Evolutionary conservation across 30 jellyfish, hydroid and myxozoan genomes (phyloP).

Genomic region (Aurelia sp.): DNA sequence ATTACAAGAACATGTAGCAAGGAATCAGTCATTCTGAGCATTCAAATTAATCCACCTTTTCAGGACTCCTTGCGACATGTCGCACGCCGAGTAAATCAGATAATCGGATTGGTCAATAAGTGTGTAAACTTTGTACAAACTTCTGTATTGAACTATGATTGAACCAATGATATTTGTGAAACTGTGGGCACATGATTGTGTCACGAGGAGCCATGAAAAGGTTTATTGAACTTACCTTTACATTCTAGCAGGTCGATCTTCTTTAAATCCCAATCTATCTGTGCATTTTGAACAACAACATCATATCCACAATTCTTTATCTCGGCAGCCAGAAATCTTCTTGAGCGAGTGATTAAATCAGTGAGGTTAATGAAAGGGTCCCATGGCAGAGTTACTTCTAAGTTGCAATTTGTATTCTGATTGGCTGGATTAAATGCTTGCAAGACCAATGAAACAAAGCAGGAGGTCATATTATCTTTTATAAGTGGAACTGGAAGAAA

Average conservation of each 20-base stretch:
- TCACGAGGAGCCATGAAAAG: no score
- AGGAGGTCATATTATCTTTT: background rate
- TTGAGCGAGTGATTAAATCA: constrained; percentile 7
- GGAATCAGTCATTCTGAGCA: no score
- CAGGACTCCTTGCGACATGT: no score
- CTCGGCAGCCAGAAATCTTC: constrained; percentile 8
- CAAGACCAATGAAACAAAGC: background rate
- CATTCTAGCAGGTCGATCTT: background rate
- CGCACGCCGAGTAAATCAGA: no score
- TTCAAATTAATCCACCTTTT: no score
- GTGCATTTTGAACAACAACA: background rate
- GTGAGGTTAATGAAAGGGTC: constrained; percentile 19
- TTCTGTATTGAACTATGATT: no score
- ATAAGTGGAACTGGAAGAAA: constrained; percentile 18
- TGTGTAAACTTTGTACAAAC: no score
- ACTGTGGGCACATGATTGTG: no score
- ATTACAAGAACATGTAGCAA: no score
- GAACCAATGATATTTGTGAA: no score
- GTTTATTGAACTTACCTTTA: background rate
- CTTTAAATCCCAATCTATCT: constrained; percentile 11
- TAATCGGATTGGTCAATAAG: no score
- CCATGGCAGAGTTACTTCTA: constrained; percentile 55
- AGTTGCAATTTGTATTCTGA: constrained; percentile 21
- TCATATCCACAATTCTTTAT: background rate
- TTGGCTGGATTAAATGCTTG: background rate